Evolutionary conservation across 2,797 vertebrate species (phyloP).

Genomic region (Novumbra hubbsi): DNA sequence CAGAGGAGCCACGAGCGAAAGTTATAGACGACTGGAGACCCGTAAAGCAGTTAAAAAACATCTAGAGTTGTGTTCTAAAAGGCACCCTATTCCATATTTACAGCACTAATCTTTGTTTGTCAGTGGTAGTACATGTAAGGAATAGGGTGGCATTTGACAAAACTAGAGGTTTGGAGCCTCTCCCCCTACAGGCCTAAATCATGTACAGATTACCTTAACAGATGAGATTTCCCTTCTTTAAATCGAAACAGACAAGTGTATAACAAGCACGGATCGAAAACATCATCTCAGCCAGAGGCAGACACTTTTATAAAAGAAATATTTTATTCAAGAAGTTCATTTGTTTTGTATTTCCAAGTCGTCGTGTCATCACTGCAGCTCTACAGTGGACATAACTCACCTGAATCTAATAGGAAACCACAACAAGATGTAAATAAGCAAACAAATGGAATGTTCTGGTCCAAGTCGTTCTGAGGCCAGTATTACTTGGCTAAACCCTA

Average conservation of each 20-base stretch:
- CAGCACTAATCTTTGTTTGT: too few relatives aligned
- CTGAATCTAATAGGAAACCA: conserved; percentile 37
- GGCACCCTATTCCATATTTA: neutral
- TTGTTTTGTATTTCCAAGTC: conserved; percentile 44
- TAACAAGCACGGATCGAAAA: neutral
- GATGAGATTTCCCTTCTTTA: neutral
- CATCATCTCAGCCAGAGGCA: neutral
- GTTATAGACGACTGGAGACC: too few relatives aligned
- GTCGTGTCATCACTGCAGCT: conserved; percentile 46
- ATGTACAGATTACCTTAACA: neutral
- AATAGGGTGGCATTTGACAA: too few relatives aligned
- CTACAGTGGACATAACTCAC: conserved; percentile 52
- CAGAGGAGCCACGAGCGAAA: too few relatives aligned
- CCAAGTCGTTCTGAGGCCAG: conserved; percentile 31
- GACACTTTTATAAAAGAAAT: conserved; percentile 13
- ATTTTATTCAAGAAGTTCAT: conserved; percentile 58
- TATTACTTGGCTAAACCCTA: conserved; percentile 28
- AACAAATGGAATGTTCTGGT: conserved; percentile 61
- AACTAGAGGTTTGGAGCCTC: too few relatives aligned
- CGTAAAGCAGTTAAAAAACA: too few relatives aligned
- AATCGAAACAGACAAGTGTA: neutral
- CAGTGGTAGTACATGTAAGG: too few relatives aligned
- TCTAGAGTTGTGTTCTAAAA: too few relatives aligned
- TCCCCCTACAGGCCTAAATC: neutral
- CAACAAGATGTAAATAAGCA: conserved; percentile 28